Percentiles rank a stretch among this genome's conserved stretches.
These are phyloP conservation scores for Unio delphinus DNA, from an alignment of 2,888 invertebrate species.

Conservation along the genomic window DNA sequence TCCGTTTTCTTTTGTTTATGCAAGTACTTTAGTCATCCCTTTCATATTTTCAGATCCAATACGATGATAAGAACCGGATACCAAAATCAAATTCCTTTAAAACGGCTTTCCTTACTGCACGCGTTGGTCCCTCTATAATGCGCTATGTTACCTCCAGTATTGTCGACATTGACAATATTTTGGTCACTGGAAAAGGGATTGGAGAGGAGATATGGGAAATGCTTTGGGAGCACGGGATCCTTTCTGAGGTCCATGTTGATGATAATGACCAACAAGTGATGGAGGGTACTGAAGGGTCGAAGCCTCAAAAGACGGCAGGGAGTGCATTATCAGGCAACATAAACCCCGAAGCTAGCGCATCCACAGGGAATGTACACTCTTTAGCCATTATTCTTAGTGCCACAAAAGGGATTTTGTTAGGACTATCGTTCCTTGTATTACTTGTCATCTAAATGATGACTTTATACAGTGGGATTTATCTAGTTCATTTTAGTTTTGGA, in stretches of 20 bases:
- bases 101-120: slow-evolving; percentile 29
- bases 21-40: background rate
- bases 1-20: no score
- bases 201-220: slow-evolving; percentile 40
- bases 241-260: slow-evolving; percentile 17
- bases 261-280: slow-evolving; percentile 8
- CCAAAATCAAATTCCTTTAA: slow-evolving; percentile 30
- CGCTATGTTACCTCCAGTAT: slow-evolving; percentile 29
- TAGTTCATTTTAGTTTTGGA: no score
- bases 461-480: no score
- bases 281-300: background rate
- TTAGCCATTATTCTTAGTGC: no score
- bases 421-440: no score
- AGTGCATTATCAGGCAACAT: no score
- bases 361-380: no score
- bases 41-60: slow-evolving; percentile 24
- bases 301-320: no score
- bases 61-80: slow-evolving; percentile 23
- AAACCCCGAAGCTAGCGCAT: no score
- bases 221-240: slow-evolving; percentile 26
- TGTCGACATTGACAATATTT: slow-evolving; percentile 24
- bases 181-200: slow-evolving; percentile 25
- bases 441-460: no score
- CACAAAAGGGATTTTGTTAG: no score
- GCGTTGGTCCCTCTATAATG: slow-evolving; percentile 27